Evolutionary conservation across 1,140 invertebrate species (phyloP).

Genomic region (Tenebrio molitor): DNA sequence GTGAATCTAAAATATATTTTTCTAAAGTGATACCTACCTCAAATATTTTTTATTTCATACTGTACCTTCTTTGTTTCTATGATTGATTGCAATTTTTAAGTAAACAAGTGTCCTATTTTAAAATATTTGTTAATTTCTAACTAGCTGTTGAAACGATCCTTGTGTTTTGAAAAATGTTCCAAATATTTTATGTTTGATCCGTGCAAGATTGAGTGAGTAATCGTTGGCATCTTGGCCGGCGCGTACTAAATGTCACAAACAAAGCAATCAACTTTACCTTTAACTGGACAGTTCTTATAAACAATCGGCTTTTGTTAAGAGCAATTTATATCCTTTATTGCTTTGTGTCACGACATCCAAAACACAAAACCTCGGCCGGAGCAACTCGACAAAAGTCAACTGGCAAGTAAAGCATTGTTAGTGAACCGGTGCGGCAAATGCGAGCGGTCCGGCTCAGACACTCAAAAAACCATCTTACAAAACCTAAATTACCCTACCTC

Average conservation of each 20-base stretch:
- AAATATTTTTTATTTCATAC: too few relatives aligned
- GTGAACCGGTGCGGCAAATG: slow-evolving; percentile 47
- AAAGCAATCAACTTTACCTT: slow-evolving; percentile 26
- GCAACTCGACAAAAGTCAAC: slow-evolving; percentile 48
- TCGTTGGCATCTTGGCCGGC: neutral
- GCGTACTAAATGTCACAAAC: slow-evolving; percentile 14
- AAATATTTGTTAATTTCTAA: too few relatives aligned
- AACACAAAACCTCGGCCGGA: slow-evolving; percentile 45
- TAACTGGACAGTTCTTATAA: slow-evolving; percentile 40
- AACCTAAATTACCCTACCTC: slow-evolving; percentile 57
- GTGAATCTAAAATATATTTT: too few relatives aligned
- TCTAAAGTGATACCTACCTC: too few relatives aligned
- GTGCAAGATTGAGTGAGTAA: too few relatives aligned
- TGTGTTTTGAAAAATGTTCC: neutral
- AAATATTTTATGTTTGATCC: too few relatives aligned
- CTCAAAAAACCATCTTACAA: slow-evolving; percentile 52
- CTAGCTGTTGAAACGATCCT: neutral
- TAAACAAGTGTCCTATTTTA: too few relatives aligned
- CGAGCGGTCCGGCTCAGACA: slow-evolving; percentile 41
- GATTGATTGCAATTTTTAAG: too few relatives aligned
- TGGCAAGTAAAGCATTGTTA: slow-evolving; percentile 51
- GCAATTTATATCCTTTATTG: slow-evolving; percentile 45
- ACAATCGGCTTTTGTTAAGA: slow-evolving; percentile 44
- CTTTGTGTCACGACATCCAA: slow-evolving; percentile 44
- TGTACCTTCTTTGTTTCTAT: too few relatives aligned